Conservation (phyloP, 2,888 invertebrate species). For the Harpagoxenus sublaevis region DNA sequence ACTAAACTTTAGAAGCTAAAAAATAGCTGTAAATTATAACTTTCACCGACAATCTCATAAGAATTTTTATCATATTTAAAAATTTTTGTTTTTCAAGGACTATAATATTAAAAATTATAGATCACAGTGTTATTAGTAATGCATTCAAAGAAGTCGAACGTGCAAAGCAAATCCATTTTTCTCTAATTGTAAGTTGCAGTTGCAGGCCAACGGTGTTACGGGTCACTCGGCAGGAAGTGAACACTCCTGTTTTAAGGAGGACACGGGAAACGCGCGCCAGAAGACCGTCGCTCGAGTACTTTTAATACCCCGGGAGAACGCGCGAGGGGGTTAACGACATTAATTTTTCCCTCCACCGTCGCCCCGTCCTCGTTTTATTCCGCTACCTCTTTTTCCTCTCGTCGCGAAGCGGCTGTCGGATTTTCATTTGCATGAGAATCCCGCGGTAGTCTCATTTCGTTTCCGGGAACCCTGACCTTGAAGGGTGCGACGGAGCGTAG, state of each 20-base stretch:
- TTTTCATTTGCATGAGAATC: conserved; percentile 76
- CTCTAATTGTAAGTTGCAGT: neutral
- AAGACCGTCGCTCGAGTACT: conserved; percentile 76
- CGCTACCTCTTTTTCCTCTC: conserved; percentile 61
- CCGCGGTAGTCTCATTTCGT: conserved; percentile 66
- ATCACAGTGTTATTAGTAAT: neutral
- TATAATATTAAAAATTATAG: neutral
- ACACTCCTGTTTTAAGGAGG: conserved; percentile 73
- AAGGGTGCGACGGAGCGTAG: conserved; percentile 52
- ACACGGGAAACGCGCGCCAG: conserved; percentile 70
- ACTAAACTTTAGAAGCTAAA: neutral
- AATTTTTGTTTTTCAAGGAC: neutral
- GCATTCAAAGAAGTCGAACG: neutral
- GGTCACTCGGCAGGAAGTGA: conserved; percentile 26
- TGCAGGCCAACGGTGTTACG: neutral
- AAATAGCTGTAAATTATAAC: neutral
- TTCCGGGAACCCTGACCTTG: conserved; percentile 72
- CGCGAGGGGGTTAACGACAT: conserved; percentile 76
- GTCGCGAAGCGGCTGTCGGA: conserved; percentile 57
- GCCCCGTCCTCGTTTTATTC: conserved; percentile 58
- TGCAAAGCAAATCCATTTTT: neutral
- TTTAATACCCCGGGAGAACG: conserved; percentile 78
- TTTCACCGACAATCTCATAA: neutral
- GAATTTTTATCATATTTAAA: conserved; percentile 8
- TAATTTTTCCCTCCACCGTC: conserved; percentile 77